Evolutionary conservation across 1,140 invertebrate species (phyloP).

Genomic region (Planococcus citri): DNA sequence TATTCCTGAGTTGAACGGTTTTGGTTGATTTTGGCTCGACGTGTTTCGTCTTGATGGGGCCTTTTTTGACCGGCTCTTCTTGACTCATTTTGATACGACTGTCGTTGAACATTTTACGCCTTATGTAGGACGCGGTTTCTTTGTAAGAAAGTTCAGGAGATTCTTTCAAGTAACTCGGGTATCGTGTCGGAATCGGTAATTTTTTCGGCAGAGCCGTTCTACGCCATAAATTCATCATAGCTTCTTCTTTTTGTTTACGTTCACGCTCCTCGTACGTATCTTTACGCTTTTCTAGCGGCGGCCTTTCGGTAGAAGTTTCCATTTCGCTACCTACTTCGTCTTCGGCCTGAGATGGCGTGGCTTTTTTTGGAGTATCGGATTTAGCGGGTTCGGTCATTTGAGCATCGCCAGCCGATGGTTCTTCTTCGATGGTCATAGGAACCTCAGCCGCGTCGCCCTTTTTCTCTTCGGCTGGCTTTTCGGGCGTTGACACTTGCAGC

Average conservation of each 20-base stretch:
- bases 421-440: neutral
- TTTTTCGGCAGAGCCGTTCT: neutral
- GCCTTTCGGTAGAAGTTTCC: neutral
- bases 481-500: neutral
- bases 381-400: neutral
- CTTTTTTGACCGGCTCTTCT: neutral
- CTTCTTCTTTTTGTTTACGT: neutral
- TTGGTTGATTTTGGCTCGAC: neutral
- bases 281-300: neutral
- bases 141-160: constrained; percentile 4
- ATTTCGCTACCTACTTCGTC: neutral
- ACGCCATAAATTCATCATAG: constrained; percentile 9
- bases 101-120: neutral
- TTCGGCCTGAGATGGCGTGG: neutral
- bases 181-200: neutral
- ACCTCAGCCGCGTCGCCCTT: neutral
- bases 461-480: neutral
- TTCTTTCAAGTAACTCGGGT: constrained; percentile 9
- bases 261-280: neutral
- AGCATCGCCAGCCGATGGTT: neutral
- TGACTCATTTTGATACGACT: neutral
- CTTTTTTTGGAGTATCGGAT: neutral
- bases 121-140: neutral
- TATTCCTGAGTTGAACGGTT: neutral
- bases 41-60: neutral